Percentiles rank a stretch among this genome's conserved stretches.
These are phyloP conservation scores for Hypocryptadius cinnamomeus DNA, from an alignment of 2,113 vertebrate species.

Conservation along the genomic window DNA sequence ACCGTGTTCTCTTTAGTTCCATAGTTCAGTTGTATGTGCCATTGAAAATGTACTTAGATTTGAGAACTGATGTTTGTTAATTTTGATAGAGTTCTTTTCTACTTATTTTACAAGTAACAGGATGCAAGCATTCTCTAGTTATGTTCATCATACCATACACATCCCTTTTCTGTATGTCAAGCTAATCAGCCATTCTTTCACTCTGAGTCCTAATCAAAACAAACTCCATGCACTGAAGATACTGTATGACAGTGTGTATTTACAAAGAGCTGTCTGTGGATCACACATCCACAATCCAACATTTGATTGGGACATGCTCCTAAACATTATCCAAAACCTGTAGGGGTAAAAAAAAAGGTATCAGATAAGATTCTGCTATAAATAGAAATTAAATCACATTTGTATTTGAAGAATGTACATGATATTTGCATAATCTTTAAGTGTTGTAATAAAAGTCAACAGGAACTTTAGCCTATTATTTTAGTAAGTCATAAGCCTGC, in stretches of 20 bases:
- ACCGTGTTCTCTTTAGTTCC: neutral
- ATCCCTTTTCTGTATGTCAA: neutral
- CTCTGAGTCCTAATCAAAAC: neutral
- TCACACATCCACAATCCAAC: neutral
- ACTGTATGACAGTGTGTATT: neutral
- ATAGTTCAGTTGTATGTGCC: neutral
- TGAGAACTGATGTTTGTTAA: neutral
- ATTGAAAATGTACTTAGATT: neutral
- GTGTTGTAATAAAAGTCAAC: neutral
- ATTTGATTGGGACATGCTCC: neutral
- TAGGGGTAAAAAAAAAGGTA: neutral
- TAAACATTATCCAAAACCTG: neutral
- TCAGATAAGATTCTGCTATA: neutral
- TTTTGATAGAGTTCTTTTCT: neutral
- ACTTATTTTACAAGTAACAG: neutral
- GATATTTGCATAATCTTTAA: neutral
- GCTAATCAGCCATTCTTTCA: neutral
- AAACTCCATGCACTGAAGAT: neutral
- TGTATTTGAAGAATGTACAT: neutral
- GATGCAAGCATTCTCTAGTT: neutral
- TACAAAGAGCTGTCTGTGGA: neutral
- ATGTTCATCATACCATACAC: neutral
- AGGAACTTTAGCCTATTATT: neutral
- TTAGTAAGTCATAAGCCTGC: neutral
- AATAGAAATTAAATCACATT: neutral